A percentile compares a stretch with the other conserved stretches of the same genome.
These are phyloP conservation scores for Acleris cristana DNA, from an alignment of 2,888 invertebrate species.

Conservation along the genomic window DNA sequence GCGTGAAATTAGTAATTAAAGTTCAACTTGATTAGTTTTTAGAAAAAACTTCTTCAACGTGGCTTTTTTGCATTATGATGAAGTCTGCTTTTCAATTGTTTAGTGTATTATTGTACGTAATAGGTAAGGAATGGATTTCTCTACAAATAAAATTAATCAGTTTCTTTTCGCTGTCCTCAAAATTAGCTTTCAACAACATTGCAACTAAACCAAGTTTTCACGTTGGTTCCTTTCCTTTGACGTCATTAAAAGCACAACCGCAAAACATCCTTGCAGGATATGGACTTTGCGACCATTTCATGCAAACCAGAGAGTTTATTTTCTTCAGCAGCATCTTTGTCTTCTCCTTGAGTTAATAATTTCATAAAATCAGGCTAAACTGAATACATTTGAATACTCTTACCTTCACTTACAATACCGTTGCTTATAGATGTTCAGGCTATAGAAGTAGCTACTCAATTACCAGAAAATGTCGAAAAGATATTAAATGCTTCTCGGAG, in stretches of 20 bases:
- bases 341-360: no score
- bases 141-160: no score
- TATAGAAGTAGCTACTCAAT: slow-evolving; percentile 59
- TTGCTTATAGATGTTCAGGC: slow-evolving; percentile 54
- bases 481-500: slow-evolving; percentile 63
- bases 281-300: no score
- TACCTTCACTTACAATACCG: background rate
- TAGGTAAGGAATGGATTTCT: slow-evolving; percentile 48
- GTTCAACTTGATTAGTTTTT: slow-evolving; percentile 33
- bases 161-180: no score
- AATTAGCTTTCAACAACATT: no score
- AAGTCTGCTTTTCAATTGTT: slow-evolving; percentile 50
- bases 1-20: slow-evolving; percentile 47
- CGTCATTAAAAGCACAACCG: no score
- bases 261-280: no score
- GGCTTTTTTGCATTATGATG: slow-evolving; percentile 48
- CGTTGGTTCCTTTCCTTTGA: no score
- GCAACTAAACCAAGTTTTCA: no score
- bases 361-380: background rate
- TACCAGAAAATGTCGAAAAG: slow-evolving; percentile 56
- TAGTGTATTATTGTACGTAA: slow-evolving; percentile 47
- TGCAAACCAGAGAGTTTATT: no score
- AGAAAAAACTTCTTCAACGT: slow-evolving; percentile 40
- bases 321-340: no score
- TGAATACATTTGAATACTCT: background rate